phyloP scores from a whole-genome alignment of 2,888 invertebrate genomes.

The Gibbula magus region DNA sequence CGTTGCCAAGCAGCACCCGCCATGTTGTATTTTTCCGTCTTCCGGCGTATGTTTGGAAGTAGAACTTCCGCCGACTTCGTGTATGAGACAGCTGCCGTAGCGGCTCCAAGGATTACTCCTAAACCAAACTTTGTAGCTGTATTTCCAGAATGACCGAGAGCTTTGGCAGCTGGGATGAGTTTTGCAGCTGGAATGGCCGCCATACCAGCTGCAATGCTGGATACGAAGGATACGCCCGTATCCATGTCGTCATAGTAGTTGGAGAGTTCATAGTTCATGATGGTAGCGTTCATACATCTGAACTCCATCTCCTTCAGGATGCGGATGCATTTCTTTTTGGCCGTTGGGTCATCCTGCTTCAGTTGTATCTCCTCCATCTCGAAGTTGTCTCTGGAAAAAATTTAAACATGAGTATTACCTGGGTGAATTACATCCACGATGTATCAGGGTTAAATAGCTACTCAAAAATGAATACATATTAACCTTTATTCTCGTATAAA shows the following conservation, averaged over 20 bases:
- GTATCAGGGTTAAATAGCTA: too few relatives aligned
- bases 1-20: neutral
- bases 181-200: neutral
- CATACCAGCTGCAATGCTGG: neutral
- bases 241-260: neutral
- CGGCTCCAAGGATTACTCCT: neutral
- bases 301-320: constrained; percentile 2
- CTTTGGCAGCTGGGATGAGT: neutral
- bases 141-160: neutral
- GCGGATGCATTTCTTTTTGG: neutral
- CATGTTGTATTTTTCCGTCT: neutral
- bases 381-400: neutral
- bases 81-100: neutral
- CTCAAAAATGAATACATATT: too few relatives aligned
- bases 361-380: neutral
- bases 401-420: neutral
- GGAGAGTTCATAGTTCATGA: constrained; percentile 2
- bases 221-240: neutral
- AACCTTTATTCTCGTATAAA: too few relatives aligned
- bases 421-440: too few relatives aligned
- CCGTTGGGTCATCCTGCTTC: neutral
- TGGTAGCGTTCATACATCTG: neutral
- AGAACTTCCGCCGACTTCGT: neutral
- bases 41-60: neutral
- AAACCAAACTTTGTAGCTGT: neutral